Percentiles rank a stretch among this genome's conserved stretches.
These are phyloP conservation scores for Argyrosomus regius DNA, from an alignment of 2,797 vertebrate species.

Conservation along the genomic window DNA sequence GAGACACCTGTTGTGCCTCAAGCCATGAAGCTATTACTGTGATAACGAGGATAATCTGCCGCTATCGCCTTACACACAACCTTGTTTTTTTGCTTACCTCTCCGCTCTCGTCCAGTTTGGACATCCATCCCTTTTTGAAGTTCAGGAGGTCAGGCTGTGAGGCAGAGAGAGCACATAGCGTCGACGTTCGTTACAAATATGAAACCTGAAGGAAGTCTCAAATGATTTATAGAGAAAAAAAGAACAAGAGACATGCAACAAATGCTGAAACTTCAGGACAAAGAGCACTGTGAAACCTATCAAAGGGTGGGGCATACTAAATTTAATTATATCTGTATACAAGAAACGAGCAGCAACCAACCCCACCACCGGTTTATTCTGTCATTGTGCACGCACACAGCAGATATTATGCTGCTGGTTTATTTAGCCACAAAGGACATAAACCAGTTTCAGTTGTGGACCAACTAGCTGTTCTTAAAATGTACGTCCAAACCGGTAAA, in stretches of 20 bases:
- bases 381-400: slow-evolving; percentile 9
- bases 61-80: slow-evolving; percentile 50
- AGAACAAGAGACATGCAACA: neutral
- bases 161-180: slow-evolving; percentile 21
- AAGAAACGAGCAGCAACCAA: neutral
- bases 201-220: slow-evolving; percentile 5
- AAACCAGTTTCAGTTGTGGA: slow-evolving; percentile 32
- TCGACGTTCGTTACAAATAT: slow-evolving; percentile 24
- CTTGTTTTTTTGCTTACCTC: slow-evolving; percentile 81
- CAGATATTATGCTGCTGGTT: neutral
- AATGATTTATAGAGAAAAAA: neutral
- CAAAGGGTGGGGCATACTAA: neutral
- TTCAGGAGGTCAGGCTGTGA: slow-evolving; percentile 96
- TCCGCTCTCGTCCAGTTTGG: slow-evolving; percentile 91
- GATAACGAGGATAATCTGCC: slow-evolving; percentile 43
- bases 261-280: neutral
- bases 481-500: neutral
- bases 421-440: slow-evolving; percentile 16
- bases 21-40: slow-evolving; percentile 25
- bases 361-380: slow-evolving; percentile 2
- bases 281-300: neutral
- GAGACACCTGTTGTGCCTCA: slow-evolving; percentile 50
- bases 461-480: slow-evolving; percentile 13
- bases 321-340: slow-evolving; percentile 11
- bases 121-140: slow-evolving; percentile 99